Percentiles rank a stretch among this genome's conserved stretches.
These are phyloP conservation scores for Podocnemis expansa DNA, from an alignment of 2,113 vertebrate genomes.

Conservation along the genomic window DNA sequence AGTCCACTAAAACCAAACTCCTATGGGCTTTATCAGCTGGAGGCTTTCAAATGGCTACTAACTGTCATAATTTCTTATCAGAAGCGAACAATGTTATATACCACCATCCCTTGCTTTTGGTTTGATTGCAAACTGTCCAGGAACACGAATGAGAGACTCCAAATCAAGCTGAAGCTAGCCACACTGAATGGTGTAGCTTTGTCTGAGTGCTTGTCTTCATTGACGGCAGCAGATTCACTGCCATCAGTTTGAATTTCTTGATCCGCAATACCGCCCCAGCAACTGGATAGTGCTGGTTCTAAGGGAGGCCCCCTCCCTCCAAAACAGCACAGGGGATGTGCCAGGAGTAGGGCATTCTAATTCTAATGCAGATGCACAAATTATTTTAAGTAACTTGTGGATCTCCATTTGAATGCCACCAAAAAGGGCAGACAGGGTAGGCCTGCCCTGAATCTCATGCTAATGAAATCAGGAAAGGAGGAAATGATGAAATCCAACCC, in stretches of 20 bases:
- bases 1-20: neutral
- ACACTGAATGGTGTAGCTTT: slow-evolving; percentile 59
- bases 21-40: neutral
- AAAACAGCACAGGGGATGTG: no score
- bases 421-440: no score
- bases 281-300: no score
- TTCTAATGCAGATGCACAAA: no score
- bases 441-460: slow-evolving; percentile 45
- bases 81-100: slow-evolving; percentile 44
- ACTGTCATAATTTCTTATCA: slow-evolving; percentile 37
- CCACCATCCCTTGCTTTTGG: slow-evolving; percentile 52
- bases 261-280: no score
- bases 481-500: slow-evolving; percentile 57
- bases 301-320: no score
- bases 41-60: slow-evolving; percentile 34
- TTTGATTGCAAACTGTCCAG: slow-evolving; percentile 46
- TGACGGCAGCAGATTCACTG: no score
- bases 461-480: slow-evolving; percentile 68
- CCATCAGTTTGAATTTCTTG: no score
- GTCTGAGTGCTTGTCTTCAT: no score
- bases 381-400: no score
- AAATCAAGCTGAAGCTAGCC: slow-evolving; percentile 51
- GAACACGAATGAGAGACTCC: slow-evolving; percentile 65
- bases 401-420: no score
- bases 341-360: no score